Evolutionary conservation across 1,140 invertebrate species (phyloP).

Genomic region (Penaeus indicus): DNA sequence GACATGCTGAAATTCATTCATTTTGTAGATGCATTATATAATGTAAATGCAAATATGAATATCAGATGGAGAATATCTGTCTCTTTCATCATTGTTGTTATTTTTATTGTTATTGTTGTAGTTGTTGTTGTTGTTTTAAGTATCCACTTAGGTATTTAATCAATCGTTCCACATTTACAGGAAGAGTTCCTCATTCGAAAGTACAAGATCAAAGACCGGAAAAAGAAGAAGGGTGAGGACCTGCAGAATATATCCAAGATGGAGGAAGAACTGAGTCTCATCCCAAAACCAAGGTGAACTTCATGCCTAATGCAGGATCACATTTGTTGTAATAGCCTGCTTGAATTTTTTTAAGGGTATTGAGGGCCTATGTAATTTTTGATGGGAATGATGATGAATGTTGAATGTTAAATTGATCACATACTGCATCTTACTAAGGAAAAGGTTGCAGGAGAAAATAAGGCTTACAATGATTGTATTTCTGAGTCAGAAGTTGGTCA

Average conservation of each 20-base stretch:
- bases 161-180: slow-evolving; percentile 70
- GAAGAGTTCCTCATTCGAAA: slow-evolving; percentile 82
- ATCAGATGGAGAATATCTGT: background rate
- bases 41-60: background rate
- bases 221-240: slow-evolving; percentile 74
- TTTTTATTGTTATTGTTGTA: too few relatives aligned
- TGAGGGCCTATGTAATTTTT: too few relatives aligned
- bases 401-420: too few relatives aligned
- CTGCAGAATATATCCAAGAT: slow-evolving; percentile 72
- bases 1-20: background rate
- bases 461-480: too few relatives aligned
- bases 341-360: too few relatives aligned
- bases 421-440: too few relatives aligned
- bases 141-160: background rate
- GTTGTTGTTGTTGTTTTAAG: background rate
- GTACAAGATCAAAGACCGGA: slow-evolving; percentile 68
- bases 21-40: background rate
- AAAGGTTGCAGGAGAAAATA: too few relatives aligned
- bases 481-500: too few relatives aligned
- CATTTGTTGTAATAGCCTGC: background rate
- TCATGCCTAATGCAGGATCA: background rate
- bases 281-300: slow-evolving; percentile 80
- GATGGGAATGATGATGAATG: too few relatives aligned
- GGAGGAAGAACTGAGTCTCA: slow-evolving; percentile 76
- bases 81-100: too few relatives aligned